These are phyloP conservation scores for Xiphydria camelus DNA, from an alignment of 2,888 invertebrate species.

Conservation along the genomic window DNA sequence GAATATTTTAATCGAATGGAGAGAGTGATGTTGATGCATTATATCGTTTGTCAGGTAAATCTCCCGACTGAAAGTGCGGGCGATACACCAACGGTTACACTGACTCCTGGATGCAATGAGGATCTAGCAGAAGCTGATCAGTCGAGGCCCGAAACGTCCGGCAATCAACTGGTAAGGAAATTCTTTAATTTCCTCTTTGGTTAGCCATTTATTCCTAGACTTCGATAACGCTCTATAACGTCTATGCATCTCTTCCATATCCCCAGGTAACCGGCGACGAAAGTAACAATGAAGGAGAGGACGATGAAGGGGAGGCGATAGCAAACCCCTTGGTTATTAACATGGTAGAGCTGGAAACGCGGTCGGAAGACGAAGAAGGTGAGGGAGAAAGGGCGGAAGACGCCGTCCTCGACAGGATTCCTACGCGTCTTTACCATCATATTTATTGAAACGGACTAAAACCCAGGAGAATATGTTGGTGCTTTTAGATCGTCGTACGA, in stretches of 20 bases:
- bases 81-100: constrained; percentile 21
- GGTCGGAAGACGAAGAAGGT: constrained; percentile 31
- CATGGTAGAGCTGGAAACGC: constrained; percentile 26
- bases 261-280: constrained; percentile 23
- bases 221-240: too few species aligned
- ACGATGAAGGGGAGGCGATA: constrained; percentile 16
- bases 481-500: too few species aligned
- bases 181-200: too few species aligned
- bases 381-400: constrained; percentile 30
- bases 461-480: too few species aligned
- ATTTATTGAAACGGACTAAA: too few species aligned
- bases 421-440: constrained; percentile 32
- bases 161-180: constrained; percentile 39
- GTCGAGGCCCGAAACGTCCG: constrained; percentile 61
- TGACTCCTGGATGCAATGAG: constrained; percentile 62
- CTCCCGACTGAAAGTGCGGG: background rate
- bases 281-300: constrained; percentile 29
- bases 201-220: too few species aligned
- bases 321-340: constrained; percentile 15
- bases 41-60: background rate
- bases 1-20: too few species aligned
- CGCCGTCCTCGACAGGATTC: constrained; percentile 32
- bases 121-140: constrained; percentile 84
- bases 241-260: too few species aligned
- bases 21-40: too few species aligned